Percentiles rank a stretch among this genome's conserved stretches.
Conservation (phyloP, 2,888 invertebrate species). For the Drosophila fungiperda region DNA sequence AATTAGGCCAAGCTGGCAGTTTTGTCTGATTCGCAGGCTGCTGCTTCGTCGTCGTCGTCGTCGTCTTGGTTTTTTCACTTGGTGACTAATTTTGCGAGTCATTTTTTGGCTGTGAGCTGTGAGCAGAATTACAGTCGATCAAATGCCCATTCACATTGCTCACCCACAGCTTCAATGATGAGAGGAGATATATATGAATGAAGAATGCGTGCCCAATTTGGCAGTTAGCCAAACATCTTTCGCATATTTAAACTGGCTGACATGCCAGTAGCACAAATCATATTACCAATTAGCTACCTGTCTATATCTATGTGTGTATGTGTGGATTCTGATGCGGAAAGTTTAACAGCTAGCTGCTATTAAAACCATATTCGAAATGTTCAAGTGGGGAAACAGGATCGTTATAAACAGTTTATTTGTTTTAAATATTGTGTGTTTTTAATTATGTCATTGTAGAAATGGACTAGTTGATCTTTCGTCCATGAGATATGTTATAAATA, state of each 20-base stretch:
- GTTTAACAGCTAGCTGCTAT: not conserved
- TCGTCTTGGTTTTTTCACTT: not conserved
- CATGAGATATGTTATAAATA: not conserved
- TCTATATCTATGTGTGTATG: constrained; percentile 10
- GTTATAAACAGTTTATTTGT: not conserved
- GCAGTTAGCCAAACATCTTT: not conserved
- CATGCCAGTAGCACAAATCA: constrained; percentile 24
- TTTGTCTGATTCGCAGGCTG: not conserved
- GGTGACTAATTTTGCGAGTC: constrained; percentile 4
- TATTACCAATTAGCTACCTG: constrained; percentile 33
- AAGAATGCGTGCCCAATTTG: constrained; percentile 5
- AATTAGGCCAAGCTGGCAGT: constrained; percentile 1
- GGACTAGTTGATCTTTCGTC: not conserved
- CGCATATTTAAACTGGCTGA: not conserved
- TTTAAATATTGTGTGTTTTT: not conserved
- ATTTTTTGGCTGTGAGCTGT: not conserved
- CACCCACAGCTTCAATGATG: constrained; percentile 15
- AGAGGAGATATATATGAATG: not conserved
- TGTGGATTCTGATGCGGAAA: constrained; percentile 2
- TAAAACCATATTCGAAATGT: not conserved
- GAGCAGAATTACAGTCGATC: constrained; percentile 6
- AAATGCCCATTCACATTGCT: constrained; percentile 3
- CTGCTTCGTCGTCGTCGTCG: not conserved
- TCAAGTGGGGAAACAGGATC: not conserved
- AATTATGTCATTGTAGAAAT: not conserved